Percentiles rank a stretch among this genome's conserved stretches.
phyloP scores from a whole-genome alignment of 2,888 invertebrate genomes.

The Choristoneura rosaceana region DNA sequence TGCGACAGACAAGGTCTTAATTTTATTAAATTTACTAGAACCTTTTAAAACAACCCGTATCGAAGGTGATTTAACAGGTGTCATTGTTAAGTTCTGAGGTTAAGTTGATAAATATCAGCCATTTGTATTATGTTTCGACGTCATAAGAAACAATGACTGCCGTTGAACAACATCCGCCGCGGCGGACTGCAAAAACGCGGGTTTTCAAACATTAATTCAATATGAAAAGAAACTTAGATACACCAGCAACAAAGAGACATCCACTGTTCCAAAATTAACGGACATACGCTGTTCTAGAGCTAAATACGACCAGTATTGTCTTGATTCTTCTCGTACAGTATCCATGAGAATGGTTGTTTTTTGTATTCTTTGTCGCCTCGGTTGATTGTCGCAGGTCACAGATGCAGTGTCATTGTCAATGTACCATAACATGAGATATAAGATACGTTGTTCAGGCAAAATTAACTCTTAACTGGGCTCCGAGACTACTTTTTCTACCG shows the following conservation, averaged over 20 bases:
- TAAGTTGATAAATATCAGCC: conserved; percentile 55
- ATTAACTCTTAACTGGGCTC: background rate
- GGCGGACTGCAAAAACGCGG: conserved; percentile 40
- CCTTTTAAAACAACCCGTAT: background rate
- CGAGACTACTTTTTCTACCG: no score
- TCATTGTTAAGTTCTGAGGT: conserved; percentile 47
- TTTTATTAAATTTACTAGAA: conserved; percentile 7
- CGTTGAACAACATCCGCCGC: conserved; percentile 54
- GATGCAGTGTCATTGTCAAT: background rate
- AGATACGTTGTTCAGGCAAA: background rate
- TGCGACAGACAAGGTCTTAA: background rate
- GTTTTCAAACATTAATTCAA: conserved; percentile 34
- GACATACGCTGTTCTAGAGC: conserved; percentile 9
- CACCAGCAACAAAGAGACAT: background rate
- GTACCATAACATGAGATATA: background rate
- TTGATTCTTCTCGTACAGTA: conserved; percentile 6
- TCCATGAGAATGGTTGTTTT: conserved; percentile 14
- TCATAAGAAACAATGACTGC: conserved; percentile 57
- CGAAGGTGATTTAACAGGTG: conserved; percentile 45
- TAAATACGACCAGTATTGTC: background rate
- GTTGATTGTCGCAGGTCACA: background rate
- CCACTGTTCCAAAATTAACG: background rate
- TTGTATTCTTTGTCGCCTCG: background rate
- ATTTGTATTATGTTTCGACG: conserved; percentile 52
- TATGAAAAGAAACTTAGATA: background rate